A percentile compares a stretch with the other conserved stretches of the same genome.
Evolutionary conservation across 2,797 vertebrate genomes (phyloP).

Genomic region (Heterohyrax brucei): DNA sequence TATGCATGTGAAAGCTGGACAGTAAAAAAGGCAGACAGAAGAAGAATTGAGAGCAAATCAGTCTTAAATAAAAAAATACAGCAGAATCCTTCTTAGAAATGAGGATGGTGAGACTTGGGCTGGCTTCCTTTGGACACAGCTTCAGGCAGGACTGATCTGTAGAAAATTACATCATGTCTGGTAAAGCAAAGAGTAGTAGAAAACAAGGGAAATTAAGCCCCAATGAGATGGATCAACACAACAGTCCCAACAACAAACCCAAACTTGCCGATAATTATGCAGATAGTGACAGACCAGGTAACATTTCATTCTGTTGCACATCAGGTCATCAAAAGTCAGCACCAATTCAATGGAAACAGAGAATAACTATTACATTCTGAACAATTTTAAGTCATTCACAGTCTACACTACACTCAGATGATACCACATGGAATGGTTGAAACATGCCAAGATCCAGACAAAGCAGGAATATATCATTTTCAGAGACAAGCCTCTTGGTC

Average conservation of each 20-base stretch:
- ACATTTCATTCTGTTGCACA: background rate
- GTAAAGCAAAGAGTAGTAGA: background rate
- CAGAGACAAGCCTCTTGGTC: background rate
- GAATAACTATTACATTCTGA: background rate
- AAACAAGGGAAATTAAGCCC: background rate
- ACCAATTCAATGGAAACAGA: background rate
- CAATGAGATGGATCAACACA: background rate
- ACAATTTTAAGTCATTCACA: constrained; percentile 23
- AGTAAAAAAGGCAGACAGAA: background rate
- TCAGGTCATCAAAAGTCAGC: background rate
- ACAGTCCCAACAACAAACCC: background rate
- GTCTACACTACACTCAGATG: constrained; percentile 7
- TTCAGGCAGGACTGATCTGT: background rate
- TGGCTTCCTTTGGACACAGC: background rate
- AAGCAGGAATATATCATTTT: constrained; percentile 10
- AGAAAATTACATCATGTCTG: background rate
- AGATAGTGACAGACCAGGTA: too few species aligned
- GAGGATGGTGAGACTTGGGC: background rate
- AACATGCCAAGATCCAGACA: constrained; percentile 41
- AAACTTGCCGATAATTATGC: background rate
- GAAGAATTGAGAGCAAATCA: background rate
- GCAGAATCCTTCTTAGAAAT: background rate
- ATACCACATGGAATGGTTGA: background rate
- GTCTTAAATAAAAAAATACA: background rate
- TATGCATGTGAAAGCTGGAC: background rate